phyloP scores from a whole-genome alignment of 2,888 invertebrate species.

The Helobdella robusta region DNA sequence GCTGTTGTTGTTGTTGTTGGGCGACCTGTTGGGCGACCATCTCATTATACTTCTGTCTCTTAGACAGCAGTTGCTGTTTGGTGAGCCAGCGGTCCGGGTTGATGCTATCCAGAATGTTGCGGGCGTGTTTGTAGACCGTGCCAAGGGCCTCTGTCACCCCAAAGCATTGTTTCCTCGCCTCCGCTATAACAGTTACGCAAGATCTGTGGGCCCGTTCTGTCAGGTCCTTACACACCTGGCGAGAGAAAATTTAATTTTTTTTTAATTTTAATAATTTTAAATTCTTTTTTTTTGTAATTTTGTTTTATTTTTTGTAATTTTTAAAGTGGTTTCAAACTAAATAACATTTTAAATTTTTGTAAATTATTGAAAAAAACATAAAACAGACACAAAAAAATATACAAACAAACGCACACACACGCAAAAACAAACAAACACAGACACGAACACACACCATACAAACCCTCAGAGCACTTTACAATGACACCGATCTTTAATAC shows the following conservation, averaged over 20 bases:
- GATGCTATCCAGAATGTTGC: conserved; percentile 33
- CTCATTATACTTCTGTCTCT: conserved; percentile 4
- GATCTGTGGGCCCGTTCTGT: conserved; percentile 32
- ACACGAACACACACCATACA: too few species aligned
- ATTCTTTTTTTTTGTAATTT: too few species aligned
- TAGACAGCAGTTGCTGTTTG: conserved; percentile 24
- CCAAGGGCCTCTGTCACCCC: conserved; percentile 33
- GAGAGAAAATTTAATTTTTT: neutral
- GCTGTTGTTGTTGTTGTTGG: conserved; percentile 10
- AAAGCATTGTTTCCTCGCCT: conserved; percentile 34
- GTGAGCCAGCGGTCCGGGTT: conserved; percentile 36
- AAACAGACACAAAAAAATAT: too few species aligned
- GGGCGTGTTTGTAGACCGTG: conserved; percentile 34
- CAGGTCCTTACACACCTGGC: conserved; percentile 33
- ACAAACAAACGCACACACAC: too few species aligned
- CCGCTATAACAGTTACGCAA: conserved; percentile 31
- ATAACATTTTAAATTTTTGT: too few species aligned
- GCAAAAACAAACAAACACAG: too few species aligned
- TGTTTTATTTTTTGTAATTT: too few species aligned
- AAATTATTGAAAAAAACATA: too few species aligned
- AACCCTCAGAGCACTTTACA: too few species aligned
- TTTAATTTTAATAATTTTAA: too few species aligned
- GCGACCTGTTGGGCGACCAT: neutral
- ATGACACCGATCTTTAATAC: too few species aligned
- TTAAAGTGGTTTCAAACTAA: too few species aligned